Evolutionary conservation across 2,113 vertebrate genomes (phyloP), one percentile per base, ranked within the genome.

Genomic region (Ramphastos sulfuratus): DNA sequence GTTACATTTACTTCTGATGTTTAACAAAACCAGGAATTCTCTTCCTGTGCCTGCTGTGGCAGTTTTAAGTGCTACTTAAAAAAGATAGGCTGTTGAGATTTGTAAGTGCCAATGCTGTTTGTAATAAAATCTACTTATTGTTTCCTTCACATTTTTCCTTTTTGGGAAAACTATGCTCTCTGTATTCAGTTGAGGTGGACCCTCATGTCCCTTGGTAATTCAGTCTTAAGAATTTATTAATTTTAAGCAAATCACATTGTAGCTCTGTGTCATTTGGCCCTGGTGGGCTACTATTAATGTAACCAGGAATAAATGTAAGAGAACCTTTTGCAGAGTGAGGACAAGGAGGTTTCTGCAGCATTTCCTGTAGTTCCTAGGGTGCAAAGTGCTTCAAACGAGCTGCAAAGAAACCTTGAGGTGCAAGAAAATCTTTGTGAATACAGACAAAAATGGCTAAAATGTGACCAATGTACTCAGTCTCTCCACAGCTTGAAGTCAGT

Each of bases 401-500:
- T 81, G 81, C 46, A 70, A 64, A 79, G 70, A 81, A 96, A 87
- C 71, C 39, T 82, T 70, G 64, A 61, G 82, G 66, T 85, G 84
- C 91, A 73, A 87, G 85, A 85, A 94, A 96, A 87, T 92, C 60
- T 33, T 65, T 87, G 6, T 89, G 84, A 95, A 89, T 81, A 61
- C 55, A 76, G 72, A 80, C 52, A 79, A 75, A 89, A 89, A 56
- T 72, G 1, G 71, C 78, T 93, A 82, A 94, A 93, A 80, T 79
- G 35, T 74, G 59, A 90, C 42, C 28, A 60, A 7, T 64, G 44
- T 96, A 48, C 79, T 90, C 64, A 60, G 39, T 94, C 87, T 97
- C 85, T 90, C 83, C 87, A 93, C 85, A 96, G 89, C 92, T 95
- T 96, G 85, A 93, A 90, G 78, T 79, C 76, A 64, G 87, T 93